These are phyloP conservation scores for Orchestes rusci DNA, from an alignment of 2,888 invertebrate genomes.

Conservation along the genomic window DNA sequence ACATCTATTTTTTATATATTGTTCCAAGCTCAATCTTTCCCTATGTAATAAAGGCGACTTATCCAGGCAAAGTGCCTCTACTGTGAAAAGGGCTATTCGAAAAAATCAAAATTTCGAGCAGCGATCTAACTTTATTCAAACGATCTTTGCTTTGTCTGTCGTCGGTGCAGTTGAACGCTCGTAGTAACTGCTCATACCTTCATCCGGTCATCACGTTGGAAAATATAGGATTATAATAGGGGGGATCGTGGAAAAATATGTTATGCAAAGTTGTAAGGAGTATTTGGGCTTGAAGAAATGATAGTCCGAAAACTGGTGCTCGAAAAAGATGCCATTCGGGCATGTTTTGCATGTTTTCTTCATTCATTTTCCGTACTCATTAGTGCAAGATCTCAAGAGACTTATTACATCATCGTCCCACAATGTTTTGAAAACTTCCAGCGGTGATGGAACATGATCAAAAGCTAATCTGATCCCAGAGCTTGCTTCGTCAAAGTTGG, in stretches of 20 bases:
- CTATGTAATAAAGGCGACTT: slow-evolving; percentile 13
- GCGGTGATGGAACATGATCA: too few species aligned
- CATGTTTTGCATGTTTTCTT: too few species aligned
- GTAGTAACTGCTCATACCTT: slow-evolving; percentile 10
- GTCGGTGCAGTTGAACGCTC: slow-evolving; percentile 8
- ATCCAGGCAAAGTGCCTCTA: slow-evolving; percentile 4
- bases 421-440: too few species aligned
- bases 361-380: too few species aligned
- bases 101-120: slow-evolving; percentile 2
- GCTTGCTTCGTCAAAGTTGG: too few species aligned
- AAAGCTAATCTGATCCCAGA: too few species aligned
- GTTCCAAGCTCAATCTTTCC: too few species aligned
- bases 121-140: slow-evolving; percentile 1
- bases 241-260: slow-evolving; percentile 8
- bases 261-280: slow-evolving; percentile 4
- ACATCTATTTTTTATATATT: too few species aligned
- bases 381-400: too few species aligned
- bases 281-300: background rate
- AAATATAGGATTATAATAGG: slow-evolving; percentile 10
- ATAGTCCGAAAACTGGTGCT: too few species aligned
- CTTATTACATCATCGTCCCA: too few species aligned
- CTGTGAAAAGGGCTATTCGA: background rate
- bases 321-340: too few species aligned
- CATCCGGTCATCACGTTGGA: slow-evolving; percentile 4
- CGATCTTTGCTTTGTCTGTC: slow-evolving; percentile 4